phyloP scores from a whole-genome alignment of 2,113 vertebrate genomes.

The Coracopsis vasa region DNA sequence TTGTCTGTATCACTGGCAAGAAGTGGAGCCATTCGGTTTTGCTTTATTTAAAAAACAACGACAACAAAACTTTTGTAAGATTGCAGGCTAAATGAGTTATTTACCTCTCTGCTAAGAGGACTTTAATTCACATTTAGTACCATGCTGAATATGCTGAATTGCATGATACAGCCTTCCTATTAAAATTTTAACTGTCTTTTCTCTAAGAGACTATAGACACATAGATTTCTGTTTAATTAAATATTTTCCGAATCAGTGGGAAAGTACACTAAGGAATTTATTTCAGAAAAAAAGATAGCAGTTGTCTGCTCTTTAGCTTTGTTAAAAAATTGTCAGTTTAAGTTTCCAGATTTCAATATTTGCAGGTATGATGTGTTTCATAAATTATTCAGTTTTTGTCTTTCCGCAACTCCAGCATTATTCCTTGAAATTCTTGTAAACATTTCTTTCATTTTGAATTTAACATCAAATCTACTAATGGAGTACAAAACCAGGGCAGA shows the following conservation, averaged over 20 bases:
- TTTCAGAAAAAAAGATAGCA: background rate
- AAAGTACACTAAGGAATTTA: background rate
- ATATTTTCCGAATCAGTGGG: background rate
- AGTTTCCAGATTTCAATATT: background rate
- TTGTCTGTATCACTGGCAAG: background rate
- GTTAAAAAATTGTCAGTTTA: background rate
- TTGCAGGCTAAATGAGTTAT: background rate
- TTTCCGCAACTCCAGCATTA: background rate
- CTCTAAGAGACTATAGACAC: background rate
- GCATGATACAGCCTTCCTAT: background rate
- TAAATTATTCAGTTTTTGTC: background rate
- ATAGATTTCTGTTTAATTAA: background rate
- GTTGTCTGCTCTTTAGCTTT: background rate
- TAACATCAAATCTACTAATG: background rate
- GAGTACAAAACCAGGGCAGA: background rate
- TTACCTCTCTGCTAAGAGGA: background rate
- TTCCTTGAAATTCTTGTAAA: background rate
- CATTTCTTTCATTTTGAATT: background rate
- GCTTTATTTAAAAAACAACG: too few relatives aligned
- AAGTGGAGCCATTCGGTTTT: background rate
- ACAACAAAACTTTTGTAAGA: background rate
- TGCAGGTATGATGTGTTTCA: background rate
- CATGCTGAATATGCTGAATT: background rate
- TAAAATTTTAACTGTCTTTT: background rate
- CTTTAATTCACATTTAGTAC: background rate